Evolutionary conservation across 2,113 vertebrate species (phyloP).

Genomic region (Elgaria multicarinata): DNA sequence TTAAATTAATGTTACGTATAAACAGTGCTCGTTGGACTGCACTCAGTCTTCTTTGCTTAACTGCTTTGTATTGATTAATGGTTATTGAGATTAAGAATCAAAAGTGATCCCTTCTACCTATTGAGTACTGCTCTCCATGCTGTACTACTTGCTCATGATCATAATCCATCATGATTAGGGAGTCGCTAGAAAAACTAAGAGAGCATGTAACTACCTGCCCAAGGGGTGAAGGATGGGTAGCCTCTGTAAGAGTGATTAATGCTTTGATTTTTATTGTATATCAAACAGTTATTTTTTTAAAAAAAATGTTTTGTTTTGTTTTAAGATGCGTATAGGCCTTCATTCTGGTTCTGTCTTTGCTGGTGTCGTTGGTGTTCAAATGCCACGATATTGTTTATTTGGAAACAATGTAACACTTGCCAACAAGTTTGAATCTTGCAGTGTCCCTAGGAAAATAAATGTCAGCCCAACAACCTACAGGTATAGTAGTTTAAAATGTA

Average conservation of each 20-base stretch:
- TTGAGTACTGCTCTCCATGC: background rate
- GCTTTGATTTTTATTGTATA: background rate
- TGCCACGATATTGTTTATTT: conserved; percentile 99
- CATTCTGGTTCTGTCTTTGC: conserved; percentile 96
- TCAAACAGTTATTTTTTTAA: too few relatives aligned
- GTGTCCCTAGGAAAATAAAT: conserved; percentile 91
- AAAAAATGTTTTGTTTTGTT: conserved; percentile 26
- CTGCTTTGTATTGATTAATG: background rate
- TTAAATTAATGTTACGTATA: background rate
- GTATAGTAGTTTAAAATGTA: conserved; percentile 69
- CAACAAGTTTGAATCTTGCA: conserved; percentile 98
- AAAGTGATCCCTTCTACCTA: background rate
- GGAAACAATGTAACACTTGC: conserved; percentile 98
- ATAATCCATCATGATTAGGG: background rate
- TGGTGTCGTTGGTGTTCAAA: conserved; percentile 96
- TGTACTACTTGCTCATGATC: background rate
- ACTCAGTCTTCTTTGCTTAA: background rate
- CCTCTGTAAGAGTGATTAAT: background rate
- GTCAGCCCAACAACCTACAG: conserved; percentile 97
- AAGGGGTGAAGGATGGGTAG: too few relatives aligned
- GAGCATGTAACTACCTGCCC: background rate
- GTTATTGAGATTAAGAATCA: background rate
- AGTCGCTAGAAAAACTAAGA: conserved; percentile 17
- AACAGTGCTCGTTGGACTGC: background rate
- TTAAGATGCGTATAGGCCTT: conserved; percentile 95